phyloP scores from a whole-genome alignment of 2,797 vertebrate species.

The Choloepus didactylus region DNA sequence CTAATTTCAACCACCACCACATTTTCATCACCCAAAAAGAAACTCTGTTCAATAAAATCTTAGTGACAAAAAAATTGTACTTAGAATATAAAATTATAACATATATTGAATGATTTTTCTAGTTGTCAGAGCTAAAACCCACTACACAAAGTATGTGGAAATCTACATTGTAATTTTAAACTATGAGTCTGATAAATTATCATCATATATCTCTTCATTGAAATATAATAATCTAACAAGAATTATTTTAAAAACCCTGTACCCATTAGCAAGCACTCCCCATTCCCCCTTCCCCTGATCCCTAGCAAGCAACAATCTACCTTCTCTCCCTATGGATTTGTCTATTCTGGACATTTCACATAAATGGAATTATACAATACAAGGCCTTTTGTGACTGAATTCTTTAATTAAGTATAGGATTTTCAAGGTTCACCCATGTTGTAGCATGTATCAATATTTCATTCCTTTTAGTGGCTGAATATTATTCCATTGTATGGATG shows the following conservation, averaged over 20 bases:
- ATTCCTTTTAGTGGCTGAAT: slow-evolving; percentile 57
- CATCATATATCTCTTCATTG: slow-evolving; percentile 16
- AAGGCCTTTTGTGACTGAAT: slow-evolving; percentile 21
- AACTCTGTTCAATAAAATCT: slow-evolving; percentile 35
- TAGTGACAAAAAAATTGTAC: slow-evolving; percentile 2
- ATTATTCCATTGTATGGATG: slow-evolving; percentile 3
- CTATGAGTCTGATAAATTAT: not conserved
- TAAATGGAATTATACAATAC: slow-evolving; percentile 10
- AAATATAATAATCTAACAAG: slow-evolving; percentile 15
- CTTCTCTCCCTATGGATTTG: slow-evolving; percentile 37
- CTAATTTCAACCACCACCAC: slow-evolving; percentile 27
- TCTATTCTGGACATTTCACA: slow-evolving; percentile 45
- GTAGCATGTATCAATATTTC: not conserved
- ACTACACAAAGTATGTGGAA: slow-evolving; percentile 33
- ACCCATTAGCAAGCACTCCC: slow-evolving; percentile 25
- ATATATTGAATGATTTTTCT: slow-evolving; percentile 29
- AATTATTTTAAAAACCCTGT: not conserved
- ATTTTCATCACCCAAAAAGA: slow-evolving; percentile 59
- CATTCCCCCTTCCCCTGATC: not conserved
- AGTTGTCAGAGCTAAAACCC: slow-evolving; percentile 27
- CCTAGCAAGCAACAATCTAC: slow-evolving; percentile 13
- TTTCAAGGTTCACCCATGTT: slow-evolving; percentile 37
- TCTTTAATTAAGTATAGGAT: slow-evolving; percentile 20
- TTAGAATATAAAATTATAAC: slow-evolving; percentile 36
- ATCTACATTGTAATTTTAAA: slow-evolving; percentile 39